phyloP scores from a whole-genome alignment of 2,113 vertebrate genomes.

The Coryphaenoides rupestris region DNA sequence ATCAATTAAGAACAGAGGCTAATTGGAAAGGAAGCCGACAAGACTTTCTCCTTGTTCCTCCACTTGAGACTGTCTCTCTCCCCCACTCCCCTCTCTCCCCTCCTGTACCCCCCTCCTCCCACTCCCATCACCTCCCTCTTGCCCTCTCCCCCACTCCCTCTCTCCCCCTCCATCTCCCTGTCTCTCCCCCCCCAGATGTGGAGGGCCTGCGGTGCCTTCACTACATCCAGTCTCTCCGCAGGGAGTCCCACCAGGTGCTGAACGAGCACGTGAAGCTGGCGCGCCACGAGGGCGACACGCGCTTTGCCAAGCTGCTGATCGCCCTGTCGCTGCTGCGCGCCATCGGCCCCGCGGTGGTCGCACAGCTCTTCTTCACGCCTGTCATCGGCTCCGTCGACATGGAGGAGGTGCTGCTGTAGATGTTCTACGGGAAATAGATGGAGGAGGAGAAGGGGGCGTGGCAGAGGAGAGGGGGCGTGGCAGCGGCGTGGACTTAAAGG shows the following conservation, averaged over 20 bases:
- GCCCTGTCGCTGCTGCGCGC: constrained; percentile 88
- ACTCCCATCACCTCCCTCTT: too few species aligned
- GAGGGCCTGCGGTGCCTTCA: constrained; percentile 86
- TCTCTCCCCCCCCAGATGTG: constrained; percentile 72
- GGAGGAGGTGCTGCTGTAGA: constrained; percentile 95
- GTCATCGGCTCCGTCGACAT: constrained; percentile 92
- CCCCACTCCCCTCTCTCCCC: not conserved
- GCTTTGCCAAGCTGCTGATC: constrained; percentile 87
- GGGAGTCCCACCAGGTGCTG: constrained; percentile 90
- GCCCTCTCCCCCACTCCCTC: not conserved
- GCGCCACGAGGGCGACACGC: constrained; percentile 79
- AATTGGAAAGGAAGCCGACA: too few species aligned
- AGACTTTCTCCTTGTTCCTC: too few species aligned
- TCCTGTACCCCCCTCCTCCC: too few species aligned
- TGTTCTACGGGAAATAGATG: constrained; percentile 87
- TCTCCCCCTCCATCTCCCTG: not conserved
- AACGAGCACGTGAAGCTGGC: constrained; percentile 87
- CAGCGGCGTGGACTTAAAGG: too few species aligned
- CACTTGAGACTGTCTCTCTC: too few species aligned
- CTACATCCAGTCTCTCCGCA: constrained; percentile 91
- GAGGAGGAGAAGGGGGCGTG: not conserved
- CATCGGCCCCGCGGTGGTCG: constrained; percentile 83
- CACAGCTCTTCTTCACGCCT: constrained; percentile 93
- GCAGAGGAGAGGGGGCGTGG: too few species aligned
- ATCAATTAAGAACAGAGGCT: too few species aligned